phyloP scores from a whole-genome alignment of 2,797 vertebrate species.

The Gadopsis marmoratus region DNA sequence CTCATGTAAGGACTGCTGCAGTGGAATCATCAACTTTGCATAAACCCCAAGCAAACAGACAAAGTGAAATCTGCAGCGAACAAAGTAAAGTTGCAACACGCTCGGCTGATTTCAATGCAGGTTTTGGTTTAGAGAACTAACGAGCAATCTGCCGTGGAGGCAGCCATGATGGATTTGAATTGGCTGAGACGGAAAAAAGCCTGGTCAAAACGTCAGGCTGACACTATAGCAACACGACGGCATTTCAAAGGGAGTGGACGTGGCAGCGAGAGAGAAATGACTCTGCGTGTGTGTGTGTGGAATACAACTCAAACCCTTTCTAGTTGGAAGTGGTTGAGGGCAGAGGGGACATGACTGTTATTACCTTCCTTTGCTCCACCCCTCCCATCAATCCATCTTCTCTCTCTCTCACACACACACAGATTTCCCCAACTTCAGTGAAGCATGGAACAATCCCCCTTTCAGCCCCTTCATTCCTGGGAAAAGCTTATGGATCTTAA shows the following conservation, averaged over 20 bases:
- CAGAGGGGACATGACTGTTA: slow-evolving; percentile 46
- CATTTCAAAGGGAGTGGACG: slow-evolving; percentile 36
- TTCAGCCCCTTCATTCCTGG: slow-evolving; percentile 75
- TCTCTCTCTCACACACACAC: slow-evolving; percentile 38
- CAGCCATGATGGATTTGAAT: slow-evolving; percentile 10
- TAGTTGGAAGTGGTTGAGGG: slow-evolving; percentile 46
- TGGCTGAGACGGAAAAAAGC: slow-evolving; percentile 10
- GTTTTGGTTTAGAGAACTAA: slow-evolving; percentile 31
- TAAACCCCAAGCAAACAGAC: slow-evolving; percentile 23
- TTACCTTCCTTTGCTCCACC: slow-evolving; percentile 63
- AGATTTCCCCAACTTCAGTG: slow-evolving; percentile 49
- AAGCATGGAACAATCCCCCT: slow-evolving; percentile 77
- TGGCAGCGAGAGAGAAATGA: slow-evolving; percentile 42
- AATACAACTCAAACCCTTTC: slow-evolving; percentile 46
- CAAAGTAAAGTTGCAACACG: slow-evolving; percentile 1
- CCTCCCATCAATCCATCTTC: slow-evolving; percentile 66
- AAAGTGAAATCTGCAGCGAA: neutral
- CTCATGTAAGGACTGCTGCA: slow-evolving; percentile 23
- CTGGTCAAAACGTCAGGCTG: slow-evolving; percentile 39
- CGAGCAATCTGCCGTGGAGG: neutral
- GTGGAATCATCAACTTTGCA: slow-evolving; percentile 5
- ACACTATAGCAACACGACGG: slow-evolving; percentile 58
- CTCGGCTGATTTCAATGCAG: slow-evolving; percentile 13
- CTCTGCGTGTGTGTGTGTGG: neutral
- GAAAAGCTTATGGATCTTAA: slow-evolving; percentile 83